phyloP scores from a whole-genome alignment of 92 coral and sea anemone genomes.

The Zoanthus solanderi region DNA sequence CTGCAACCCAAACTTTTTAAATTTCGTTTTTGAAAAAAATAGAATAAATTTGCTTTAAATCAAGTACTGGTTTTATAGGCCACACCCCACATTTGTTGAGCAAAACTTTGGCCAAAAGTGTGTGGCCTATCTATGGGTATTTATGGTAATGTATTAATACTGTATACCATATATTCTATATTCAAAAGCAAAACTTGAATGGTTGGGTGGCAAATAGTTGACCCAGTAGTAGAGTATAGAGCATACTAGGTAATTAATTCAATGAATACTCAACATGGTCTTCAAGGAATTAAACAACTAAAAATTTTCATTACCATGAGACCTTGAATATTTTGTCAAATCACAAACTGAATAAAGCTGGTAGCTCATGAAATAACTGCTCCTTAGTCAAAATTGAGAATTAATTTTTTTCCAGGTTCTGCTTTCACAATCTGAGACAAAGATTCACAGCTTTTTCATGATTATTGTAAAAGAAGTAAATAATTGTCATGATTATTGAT shows the following conservation, averaged over 20 bases:
- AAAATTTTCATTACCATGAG: not conserved
- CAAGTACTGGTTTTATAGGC: not conserved
- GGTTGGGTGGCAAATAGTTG: not conserved
- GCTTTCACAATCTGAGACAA: not conserved
- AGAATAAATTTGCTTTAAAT: not conserved
- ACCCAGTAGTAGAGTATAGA: not conserved
- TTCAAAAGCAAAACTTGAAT: not conserved
- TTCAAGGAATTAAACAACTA: not conserved
- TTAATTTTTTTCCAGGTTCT: not conserved
- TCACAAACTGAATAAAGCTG: not conserved
- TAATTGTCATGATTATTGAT: not conserved
- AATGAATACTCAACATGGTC: slow-evolving; percentile 1
- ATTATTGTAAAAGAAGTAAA: not conserved
- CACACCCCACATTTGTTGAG: not conserved
- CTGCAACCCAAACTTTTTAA: not conserved
- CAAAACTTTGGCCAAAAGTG: not conserved
- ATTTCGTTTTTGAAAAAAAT: slow-evolving; percentile 1
- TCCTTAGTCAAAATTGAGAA: not conserved
- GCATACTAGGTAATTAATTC: not conserved
- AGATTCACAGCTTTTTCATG: slow-evolving; percentile 3
- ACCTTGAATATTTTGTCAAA: not conserved
- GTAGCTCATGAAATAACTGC: slow-evolving; percentile 5
- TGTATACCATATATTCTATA: not conserved
- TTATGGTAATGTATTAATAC: not conserved
- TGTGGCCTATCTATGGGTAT: not conserved